Conservation (phyloP, 2,888 invertebrate genomes). For the Dendrolimus houi region DNA sequence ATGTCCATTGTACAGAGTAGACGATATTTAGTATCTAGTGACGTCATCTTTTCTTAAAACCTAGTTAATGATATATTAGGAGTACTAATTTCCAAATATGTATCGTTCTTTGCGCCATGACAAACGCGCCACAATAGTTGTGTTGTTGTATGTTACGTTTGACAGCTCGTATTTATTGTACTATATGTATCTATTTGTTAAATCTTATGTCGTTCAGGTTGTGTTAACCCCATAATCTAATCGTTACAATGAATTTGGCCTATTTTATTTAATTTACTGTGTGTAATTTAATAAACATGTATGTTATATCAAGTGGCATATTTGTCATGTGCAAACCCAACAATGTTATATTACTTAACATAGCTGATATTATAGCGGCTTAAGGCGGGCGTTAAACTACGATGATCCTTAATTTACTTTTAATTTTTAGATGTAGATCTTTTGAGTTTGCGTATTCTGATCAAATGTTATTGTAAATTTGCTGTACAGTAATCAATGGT, state of each 20-base stretch:
- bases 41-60: slow-evolving; percentile 58
- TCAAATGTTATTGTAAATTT: slow-evolving; percentile 72
- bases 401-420: slow-evolving; percentile 53
- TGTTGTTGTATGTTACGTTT: slow-evolving; percentile 35
- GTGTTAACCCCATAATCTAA: slow-evolving; percentile 57
- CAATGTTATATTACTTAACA: slow-evolving; percentile 60
- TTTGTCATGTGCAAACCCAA: slow-evolving; percentile 60
- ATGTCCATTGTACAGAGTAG: slow-evolving; percentile 73
- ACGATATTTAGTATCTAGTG: slow-evolving; percentile 62
- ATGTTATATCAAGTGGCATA: slow-evolving; percentile 40
- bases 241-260: slow-evolving; percentile 66
- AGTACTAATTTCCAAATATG: slow-evolving; percentile 61
- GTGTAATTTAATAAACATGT: slow-evolving; percentile 17
- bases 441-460: slow-evolving; percentile 69
- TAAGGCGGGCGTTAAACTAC: slow-evolving; percentile 60
- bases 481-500: slow-evolving; percentile 56
- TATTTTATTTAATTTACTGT: slow-evolving; percentile 49
- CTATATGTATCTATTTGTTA: slow-evolving; percentile 29
- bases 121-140: slow-evolving; percentile 48
- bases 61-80: slow-evolving; percentile 64
- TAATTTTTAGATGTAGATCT: slow-evolving; percentile 63
- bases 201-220: slow-evolving; percentile 45
- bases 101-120: slow-evolving; percentile 56
- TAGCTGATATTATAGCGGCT: slow-evolving; percentile 69
- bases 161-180: slow-evolving; percentile 31